Conservation (phyloP, 2,888 invertebrate species). For the Drosophila percnosoma region DNA sequence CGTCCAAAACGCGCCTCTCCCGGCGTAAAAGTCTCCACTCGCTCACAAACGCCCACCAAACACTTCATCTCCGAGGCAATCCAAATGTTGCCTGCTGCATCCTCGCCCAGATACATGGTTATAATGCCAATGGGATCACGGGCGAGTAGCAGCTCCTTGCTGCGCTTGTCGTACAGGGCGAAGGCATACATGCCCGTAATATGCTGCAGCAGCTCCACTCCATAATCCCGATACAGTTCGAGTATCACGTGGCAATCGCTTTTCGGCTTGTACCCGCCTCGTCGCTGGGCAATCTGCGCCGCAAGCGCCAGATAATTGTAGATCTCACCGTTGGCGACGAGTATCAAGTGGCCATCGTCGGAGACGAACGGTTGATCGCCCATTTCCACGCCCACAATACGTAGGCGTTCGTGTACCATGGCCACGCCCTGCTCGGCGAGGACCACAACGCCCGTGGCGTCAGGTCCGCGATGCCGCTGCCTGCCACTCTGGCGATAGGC, state of each 20-base stretch:
- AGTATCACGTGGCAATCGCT: conserved; percentile 84
- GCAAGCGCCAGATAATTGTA: conserved; percentile 84
- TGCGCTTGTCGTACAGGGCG: conserved; percentile 81
- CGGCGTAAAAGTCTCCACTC: conserved; percentile 82
- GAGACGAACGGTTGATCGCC: conserved; percentile 83
- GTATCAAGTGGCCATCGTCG: conserved; percentile 72
- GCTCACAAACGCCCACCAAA: conserved; percentile 77
- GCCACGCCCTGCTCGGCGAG: conserved; percentile 80
- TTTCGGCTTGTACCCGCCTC: conserved; percentile 79
- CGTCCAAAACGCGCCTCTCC: conserved; percentile 80
- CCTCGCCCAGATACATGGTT: conserved; percentile 84
- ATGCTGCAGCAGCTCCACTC: conserved; percentile 76
- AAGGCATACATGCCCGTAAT: conserved; percentile 84
- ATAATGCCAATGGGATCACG: conserved; percentile 85
- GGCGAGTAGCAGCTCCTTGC: conserved; percentile 80
- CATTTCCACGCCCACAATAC: conserved; percentile 80
- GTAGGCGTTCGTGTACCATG: conserved; percentile 83
- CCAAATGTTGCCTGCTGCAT: conserved; percentile 83
- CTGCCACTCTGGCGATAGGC: conserved; percentile 82
- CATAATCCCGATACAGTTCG: conserved; percentile 82
- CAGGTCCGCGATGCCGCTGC: conserved; percentile 84
- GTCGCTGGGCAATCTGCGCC: conserved; percentile 78
- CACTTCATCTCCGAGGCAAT: conserved; percentile 85
- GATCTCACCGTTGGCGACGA: conserved; percentile 84
- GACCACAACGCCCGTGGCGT: conserved; percentile 81